A percentile compares a stretch with the other conserved stretches of the same genome.
phyloP scores from a whole-genome alignment of 2,113 vertebrate genomes.

The Catharus fuscescens region DNA sequence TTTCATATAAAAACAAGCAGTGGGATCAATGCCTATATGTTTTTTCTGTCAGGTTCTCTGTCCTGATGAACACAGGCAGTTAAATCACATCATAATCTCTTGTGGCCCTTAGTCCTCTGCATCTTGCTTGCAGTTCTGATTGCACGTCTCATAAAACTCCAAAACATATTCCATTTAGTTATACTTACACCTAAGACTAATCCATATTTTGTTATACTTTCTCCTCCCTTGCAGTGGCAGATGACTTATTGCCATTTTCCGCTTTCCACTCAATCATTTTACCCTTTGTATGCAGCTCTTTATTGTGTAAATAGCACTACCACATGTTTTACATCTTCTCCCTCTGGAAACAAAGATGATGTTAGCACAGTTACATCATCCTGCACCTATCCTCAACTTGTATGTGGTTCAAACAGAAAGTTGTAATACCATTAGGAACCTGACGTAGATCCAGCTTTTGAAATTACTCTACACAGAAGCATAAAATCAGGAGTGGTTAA shows the following conservation, averaged over 20 bases:
- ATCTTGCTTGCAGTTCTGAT: neutral
- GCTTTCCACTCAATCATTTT: neutral
- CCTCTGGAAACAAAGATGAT: neutral
- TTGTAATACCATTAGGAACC: neutral
- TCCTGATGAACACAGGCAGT: neutral
- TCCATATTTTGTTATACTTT: neutral
- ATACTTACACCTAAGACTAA: neutral
- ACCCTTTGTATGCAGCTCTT: neutral
- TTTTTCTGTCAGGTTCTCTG: neutral
- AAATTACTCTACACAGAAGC: neutral
- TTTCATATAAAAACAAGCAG: neutral
- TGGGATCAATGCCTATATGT: neutral
- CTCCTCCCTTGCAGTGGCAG: neutral
- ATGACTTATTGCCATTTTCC: neutral
- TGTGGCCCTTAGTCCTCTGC: neutral
- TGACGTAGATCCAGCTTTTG: neutral
- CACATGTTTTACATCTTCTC: neutral
- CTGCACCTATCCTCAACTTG: neutral
- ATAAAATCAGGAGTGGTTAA: neutral
- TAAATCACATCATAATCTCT: neutral
- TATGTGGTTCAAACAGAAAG: neutral
- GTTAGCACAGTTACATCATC: neutral
- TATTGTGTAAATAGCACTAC: neutral
- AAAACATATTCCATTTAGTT: neutral
- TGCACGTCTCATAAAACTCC: neutral